Percentiles rank a stretch among this genome's conserved stretches.
Conservation (phyloP, 2,888 invertebrate species). For the Octodonta nipae region DNA sequence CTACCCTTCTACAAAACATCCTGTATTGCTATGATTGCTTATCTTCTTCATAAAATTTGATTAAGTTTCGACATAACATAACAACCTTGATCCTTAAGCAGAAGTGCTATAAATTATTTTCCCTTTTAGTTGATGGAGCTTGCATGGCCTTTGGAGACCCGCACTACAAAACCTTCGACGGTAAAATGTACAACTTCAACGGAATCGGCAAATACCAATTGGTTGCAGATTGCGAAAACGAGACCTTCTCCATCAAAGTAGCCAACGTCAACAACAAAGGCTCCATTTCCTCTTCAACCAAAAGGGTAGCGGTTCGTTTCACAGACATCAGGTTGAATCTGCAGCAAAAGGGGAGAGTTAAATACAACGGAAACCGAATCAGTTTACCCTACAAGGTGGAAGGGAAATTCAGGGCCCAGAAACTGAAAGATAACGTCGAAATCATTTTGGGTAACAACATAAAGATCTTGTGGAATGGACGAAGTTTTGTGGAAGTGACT, state of each 20-base stretch:
- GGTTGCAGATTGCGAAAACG: constrained; percentile 68
- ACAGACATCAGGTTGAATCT: constrained; percentile 66
- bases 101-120: no score
- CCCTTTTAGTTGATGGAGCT: constrained; percentile 58
- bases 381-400: constrained; percentile 18
- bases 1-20: no score
- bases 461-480: constrained; percentile 83
- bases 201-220: constrained; percentile 87
- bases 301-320: constrained; percentile 70
- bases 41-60: no score
- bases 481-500: constrained; percentile 74
- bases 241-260: constrained; percentile 74
- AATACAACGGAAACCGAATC: constrained; percentile 69
- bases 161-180: constrained; percentile 90
- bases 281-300: constrained; percentile 75
- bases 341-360: constrained; percentile 73
- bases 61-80: constrained; percentile 1
- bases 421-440: constrained; percentile 52
- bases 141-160: constrained; percentile 93
- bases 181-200: constrained; percentile 84
- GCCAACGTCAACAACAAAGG: constrained; percentile 61
- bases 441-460: constrained; percentile 62
- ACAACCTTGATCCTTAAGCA: no score
- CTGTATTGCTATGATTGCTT: no score
- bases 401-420: constrained; percentile 46